Evolutionary conservation across 2,113 vertebrate species (phyloP), one percentile per base, ranked within the genome.

Genomic region (Chaenocephalus aceratus): DNA sequence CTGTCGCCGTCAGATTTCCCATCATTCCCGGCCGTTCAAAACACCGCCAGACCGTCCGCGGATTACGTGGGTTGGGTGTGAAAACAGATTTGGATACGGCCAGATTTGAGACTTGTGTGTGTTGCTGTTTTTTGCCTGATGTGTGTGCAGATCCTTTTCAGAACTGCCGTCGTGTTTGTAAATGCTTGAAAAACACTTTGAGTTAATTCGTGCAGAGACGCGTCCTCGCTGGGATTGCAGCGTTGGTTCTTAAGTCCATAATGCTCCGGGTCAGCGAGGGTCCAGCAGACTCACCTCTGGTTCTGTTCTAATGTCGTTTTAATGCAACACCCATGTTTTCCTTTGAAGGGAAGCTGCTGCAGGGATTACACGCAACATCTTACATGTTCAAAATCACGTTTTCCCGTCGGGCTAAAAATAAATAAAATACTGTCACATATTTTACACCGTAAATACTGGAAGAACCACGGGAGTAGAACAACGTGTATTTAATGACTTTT

Each of bases 81-180:
- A 89, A 84, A 82, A 84, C 75, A 89, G 77, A 84, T 87, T 87
- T 86, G 65, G 60, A 87, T 83, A 68, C 23, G 48, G 75, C 49
- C 75, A 84, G 64, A 74, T 87, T 52, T 77, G 12, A 59, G 45
- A 30, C 68, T 45, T 68, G 41, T 68, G 54, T 75, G 57, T 23
- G 21, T 67, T 2, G 21, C 2, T 34, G 14, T 26, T 5, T 44
- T 3, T 10, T 45, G 14, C n/a, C 63, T 79, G 52, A 72, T 64
- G 61, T 64, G 72, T 84, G 68, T 62, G 34, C 58, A 57, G 63
- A 77, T 74, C 67, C 82, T 72, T 83, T 14, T 86, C 71, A 59
- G 72, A 83, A 74, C 75, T 51, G 49, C 60, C 1, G 36, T 51
- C 4, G 30, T 80, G 10, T 87, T 77, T 65, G 72, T 71, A 73